phyloP scores from a whole-genome alignment of 1,140 invertebrate species.

The Phthorimaea operculella region DNA sequence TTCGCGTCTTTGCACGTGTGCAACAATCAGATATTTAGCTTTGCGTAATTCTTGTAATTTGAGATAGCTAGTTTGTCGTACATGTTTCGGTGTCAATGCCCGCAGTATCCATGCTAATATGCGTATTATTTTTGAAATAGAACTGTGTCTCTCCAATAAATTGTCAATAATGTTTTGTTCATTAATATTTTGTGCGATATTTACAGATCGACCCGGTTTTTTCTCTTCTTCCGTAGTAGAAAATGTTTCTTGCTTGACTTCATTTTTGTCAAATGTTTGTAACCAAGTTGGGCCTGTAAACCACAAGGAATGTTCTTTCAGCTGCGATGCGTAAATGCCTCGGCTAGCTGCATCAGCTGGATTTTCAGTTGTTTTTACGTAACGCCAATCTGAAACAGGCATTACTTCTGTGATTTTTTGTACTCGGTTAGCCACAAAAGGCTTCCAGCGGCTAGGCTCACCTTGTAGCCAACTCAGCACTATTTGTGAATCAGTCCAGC shows the following conservation, averaged over 20 bases:
- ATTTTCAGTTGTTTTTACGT: slow-evolving; percentile 7
- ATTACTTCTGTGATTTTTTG: slow-evolving; percentile 3
- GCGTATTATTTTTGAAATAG: too few species aligned
- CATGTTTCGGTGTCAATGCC: too few species aligned
- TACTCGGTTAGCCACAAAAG: slow-evolving; percentile 6
- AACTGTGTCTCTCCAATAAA: too few species aligned
- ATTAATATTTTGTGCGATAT: too few species aligned
- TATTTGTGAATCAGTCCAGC: slow-evolving; percentile 36
- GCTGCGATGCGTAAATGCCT: not conserved
- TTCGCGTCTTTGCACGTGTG: too few species aligned
- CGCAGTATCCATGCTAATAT: too few species aligned
- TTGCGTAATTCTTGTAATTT: too few species aligned
- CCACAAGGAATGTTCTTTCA: slow-evolving; percentile 3
- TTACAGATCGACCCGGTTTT: not conserved
- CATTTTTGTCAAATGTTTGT: not conserved
- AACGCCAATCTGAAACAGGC: not conserved
- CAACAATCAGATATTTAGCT: too few species aligned
- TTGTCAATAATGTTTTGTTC: too few species aligned
- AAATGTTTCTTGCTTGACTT: not conserved
- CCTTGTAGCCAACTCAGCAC: slow-evolving; percentile 33
- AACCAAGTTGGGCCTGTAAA: not conserved
- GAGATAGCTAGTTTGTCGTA: too few species aligned
- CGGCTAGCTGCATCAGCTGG: slow-evolving; percentile 9
- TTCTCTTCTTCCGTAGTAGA: not conserved
- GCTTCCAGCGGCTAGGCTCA: slow-evolving; percentile 19